A percentile compares a stretch with the other conserved stretches of the same genome.
These are phyloP conservation scores for Machimus atricapillus DNA, from an alignment of 2,888 invertebrate genomes.

Conservation along the genomic window DNA sequence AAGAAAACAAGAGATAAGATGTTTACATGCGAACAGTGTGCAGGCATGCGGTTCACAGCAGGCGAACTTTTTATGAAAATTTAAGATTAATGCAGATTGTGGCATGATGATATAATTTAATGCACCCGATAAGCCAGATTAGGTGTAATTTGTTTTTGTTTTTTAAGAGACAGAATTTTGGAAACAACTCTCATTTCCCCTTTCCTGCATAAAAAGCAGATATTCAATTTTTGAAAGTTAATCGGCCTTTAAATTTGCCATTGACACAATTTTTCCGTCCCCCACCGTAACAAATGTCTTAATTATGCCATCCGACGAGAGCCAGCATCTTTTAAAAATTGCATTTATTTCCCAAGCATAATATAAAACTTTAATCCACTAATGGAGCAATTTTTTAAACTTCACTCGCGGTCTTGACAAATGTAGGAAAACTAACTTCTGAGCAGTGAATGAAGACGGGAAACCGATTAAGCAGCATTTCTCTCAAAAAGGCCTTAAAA, in stretches of 20 bases:
- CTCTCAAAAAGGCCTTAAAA: not conserved
- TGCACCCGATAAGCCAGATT: not conserved
- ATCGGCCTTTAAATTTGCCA: not conserved
- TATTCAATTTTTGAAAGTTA: not conserved
- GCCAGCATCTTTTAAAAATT: not conserved
- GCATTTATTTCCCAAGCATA: not conserved
- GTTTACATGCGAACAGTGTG: not conserved
- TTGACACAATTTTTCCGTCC: not conserved
- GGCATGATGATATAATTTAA: not conserved
- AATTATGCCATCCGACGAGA: not conserved
- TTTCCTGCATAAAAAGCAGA: not conserved
- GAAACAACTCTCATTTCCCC: not conserved
- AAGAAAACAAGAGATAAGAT: not conserved
- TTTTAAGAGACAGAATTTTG: not conserved
- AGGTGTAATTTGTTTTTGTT: not conserved
- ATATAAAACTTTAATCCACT: not conserved
- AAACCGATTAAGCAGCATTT: slow-evolving; percentile 1
- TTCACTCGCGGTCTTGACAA: not conserved
- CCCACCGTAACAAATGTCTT: not conserved
- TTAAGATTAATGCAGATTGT: not conserved
- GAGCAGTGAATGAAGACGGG: not conserved
- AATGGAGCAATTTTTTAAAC: not conserved
- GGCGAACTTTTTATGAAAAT: not conserved
- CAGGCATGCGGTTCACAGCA: not conserved
- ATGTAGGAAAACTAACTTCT: not conserved